Evolutionary conservation across 2,113 vertebrate genomes (phyloP).

Genomic region (Ptilonorhynchus violaceus): DNA sequence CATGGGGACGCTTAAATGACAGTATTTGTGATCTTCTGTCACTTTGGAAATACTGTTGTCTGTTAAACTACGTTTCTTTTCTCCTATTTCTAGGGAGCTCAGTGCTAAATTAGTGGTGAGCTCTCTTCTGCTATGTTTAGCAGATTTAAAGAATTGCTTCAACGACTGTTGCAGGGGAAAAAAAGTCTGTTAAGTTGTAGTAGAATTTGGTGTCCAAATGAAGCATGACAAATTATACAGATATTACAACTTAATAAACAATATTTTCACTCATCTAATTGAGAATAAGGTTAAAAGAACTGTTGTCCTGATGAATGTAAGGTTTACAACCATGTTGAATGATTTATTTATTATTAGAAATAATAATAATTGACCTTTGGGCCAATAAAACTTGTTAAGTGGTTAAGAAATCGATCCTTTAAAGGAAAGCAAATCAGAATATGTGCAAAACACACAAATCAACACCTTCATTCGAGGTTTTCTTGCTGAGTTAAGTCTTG

Average conservation of each 20-base stretch:
- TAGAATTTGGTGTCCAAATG: background rate
- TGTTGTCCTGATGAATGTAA: rapidly evolving
- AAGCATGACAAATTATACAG: background rate
- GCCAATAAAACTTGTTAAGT: background rate
- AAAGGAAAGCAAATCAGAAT: background rate
- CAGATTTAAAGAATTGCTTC: background rate
- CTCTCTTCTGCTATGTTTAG: background rate
- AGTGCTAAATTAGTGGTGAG: background rate
- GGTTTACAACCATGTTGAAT: rapidly evolving
- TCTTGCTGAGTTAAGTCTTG: background rate
- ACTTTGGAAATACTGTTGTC: background rate
- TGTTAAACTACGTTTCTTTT: rapidly evolving
- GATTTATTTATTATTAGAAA: background rate
- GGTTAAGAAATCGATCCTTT: background rate
- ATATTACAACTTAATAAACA: background rate
- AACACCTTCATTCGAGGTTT: background rate
- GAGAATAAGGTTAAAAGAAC: background rate
- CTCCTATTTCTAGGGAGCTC: background rate
- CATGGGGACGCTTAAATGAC: rapidly evolving
- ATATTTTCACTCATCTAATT: background rate
- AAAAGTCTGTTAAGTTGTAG: background rate
- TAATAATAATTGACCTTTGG: background rate
- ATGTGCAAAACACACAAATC: background rate
- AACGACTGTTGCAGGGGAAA: rapidly evolving
- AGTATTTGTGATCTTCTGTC: background rate